phyloP scores from a whole-genome alignment of 2,113 vertebrate genomes.

The Forbesichthys papilliferus region DNA sequence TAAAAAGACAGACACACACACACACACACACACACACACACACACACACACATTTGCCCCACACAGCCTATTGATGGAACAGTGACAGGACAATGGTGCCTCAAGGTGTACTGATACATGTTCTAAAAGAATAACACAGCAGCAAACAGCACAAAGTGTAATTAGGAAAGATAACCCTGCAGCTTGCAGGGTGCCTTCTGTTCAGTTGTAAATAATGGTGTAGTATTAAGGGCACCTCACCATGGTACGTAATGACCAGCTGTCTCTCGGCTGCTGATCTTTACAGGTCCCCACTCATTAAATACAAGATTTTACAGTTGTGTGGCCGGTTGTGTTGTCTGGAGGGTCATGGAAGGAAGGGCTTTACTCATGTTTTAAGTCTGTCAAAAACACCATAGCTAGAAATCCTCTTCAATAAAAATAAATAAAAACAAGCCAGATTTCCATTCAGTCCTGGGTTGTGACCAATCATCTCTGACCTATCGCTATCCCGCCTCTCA shows the following conservation, averaged over 20 bases:
- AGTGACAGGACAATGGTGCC: conserved; percentile 48
- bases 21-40: background rate
- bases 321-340: no score
- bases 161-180: background rate
- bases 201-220: conserved; percentile 9
- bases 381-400: no score
- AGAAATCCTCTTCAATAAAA: no score
- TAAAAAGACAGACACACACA: conserved; percentile 12
- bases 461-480: no score
- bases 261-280: background rate
- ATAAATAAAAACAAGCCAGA: no score
- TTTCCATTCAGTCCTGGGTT: no score
- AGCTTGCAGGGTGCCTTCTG: background rate
- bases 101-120: conserved; percentile 32
- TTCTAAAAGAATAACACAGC: conserved; percentile 24
- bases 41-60: conserved; percentile 4
- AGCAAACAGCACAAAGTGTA: background rate
- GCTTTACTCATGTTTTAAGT: no score
- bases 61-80: conserved; percentile 35
- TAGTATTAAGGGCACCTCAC: background rate
- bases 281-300: no score
- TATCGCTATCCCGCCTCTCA: no score
- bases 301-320: no score
- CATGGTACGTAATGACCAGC: background rate
- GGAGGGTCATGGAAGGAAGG: no score